phyloP scores from a whole-genome alignment of 53 echinoderm and acorn worm genomes.

The Paracentrotus lividus region DNA sequence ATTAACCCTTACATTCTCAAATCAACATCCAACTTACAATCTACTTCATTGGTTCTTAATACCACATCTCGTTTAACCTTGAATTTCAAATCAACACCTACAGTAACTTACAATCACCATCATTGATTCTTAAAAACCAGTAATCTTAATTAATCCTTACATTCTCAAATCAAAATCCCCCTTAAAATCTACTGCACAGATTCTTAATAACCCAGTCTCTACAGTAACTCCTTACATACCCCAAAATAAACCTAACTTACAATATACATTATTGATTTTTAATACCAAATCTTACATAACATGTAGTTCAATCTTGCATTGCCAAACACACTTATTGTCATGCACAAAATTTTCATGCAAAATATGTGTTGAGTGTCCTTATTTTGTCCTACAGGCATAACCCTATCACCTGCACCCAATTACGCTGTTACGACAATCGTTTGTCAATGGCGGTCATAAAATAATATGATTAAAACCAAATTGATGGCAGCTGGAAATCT shows the following conservation, averaged over 20 bases:
- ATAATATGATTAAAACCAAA: not conserved
- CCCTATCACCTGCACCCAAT: not conserved
- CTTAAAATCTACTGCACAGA: not conserved
- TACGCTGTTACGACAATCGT: not conserved
- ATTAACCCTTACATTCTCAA: not conserved
- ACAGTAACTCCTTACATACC: not conserved
- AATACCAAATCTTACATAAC: too few relatives aligned
- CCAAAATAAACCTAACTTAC: not conserved
- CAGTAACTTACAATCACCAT: too few relatives aligned
- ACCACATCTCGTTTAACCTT: too few relatives aligned
- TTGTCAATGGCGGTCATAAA: not conserved
- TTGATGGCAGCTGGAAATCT: not conserved
- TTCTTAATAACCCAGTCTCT: not conserved
- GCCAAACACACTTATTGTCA: not conserved
- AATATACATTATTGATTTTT: too few relatives aligned
- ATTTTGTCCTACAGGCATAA: not conserved
- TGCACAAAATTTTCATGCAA: too few relatives aligned
- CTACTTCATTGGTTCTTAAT: too few relatives aligned
- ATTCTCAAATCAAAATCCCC: too few relatives aligned
- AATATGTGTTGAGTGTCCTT: not conserved
- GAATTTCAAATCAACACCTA: too few relatives aligned
- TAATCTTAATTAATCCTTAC: too few relatives aligned
- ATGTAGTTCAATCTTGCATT: too few relatives aligned
- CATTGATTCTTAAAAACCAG: too few relatives aligned
- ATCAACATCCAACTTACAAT: not conserved